phyloP scores from a whole-genome alignment of 2,888 invertebrate genomes.

The Conchocele bisecta region DNA sequence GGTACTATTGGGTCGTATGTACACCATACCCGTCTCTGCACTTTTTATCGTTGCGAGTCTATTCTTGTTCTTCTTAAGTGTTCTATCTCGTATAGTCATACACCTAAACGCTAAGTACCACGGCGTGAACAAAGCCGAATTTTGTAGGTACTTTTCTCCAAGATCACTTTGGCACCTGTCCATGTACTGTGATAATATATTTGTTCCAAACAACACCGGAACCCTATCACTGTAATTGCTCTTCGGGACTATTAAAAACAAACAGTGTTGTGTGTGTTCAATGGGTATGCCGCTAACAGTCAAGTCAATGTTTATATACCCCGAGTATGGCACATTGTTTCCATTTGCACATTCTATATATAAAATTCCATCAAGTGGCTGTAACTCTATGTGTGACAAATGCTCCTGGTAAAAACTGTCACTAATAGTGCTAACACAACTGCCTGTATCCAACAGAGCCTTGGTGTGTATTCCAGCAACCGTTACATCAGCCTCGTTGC shows the following conservation, averaged over 20 bases:
- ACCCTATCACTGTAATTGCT: neutral
- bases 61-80: neutral
- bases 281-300: too few relatives aligned
- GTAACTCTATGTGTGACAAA: too few relatives aligned
- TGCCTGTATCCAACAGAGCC: too few relatives aligned
- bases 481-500: too few relatives aligned
- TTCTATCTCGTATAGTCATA: neutral
- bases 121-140: neutral
- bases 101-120: constrained; percentile 17
- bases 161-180: neutral
- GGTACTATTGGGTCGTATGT: constrained; percentile 1
- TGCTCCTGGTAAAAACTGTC: too few relatives aligned
- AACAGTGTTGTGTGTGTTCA: neutral
- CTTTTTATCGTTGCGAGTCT: neutral
- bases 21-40: neutral
- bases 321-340: too few relatives aligned
- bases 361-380: too few relatives aligned
- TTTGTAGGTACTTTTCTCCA: constrained; percentile 7
- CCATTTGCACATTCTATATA: too few relatives aligned
- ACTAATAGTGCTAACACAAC: too few relatives aligned
- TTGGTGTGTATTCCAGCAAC: too few relatives aligned
- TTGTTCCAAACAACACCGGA: neutral
- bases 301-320: too few relatives aligned
- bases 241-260: constrained; percentile 2
- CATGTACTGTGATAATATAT: neutral